phyloP scores from a whole-genome alignment of 2,113 vertebrate species.

The Catharus minimus region DNA sequence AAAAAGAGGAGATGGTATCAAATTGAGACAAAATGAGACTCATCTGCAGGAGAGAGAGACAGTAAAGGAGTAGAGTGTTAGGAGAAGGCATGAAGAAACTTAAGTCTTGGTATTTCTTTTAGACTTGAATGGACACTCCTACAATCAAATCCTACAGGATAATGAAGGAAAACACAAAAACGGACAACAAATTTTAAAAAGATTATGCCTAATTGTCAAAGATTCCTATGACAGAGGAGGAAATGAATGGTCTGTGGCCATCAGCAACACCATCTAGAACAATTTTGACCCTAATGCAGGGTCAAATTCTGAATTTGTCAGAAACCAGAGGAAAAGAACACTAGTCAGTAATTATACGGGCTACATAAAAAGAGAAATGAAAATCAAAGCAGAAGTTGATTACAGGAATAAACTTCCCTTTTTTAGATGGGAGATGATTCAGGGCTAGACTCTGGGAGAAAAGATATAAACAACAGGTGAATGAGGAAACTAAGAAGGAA shows the following conservation, averaged over 20 bases:
- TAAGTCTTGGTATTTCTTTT: neutral
- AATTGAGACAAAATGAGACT: neutral
- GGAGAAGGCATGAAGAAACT: accelerated
- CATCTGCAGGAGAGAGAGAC: neutral
- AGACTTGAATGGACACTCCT: accelerated
- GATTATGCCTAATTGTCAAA: neutral
- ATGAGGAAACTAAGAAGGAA: neutral
- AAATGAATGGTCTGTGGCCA: neutral
- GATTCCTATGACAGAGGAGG: neutral
- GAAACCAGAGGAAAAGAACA: neutral
- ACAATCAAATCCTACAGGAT: neutral
- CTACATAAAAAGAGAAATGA: neutral
- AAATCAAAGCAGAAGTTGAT: neutral
- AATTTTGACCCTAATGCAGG: neutral
- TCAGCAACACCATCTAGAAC: neutral
- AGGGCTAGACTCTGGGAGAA: neutral
- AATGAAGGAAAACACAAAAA: neutral
- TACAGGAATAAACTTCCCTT: neutral
- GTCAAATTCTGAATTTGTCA: neutral
- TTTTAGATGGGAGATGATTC: neutral
- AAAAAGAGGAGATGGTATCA: neutral
- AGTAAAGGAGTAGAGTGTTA: neutral
- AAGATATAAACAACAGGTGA: neutral
- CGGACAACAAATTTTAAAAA: neutral
- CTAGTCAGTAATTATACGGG: neutral